These are phyloP conservation scores for Desmophyllum pertusum DNA, from an alignment of 92 coral and sea anemone species.

Conservation along the genomic window DNA sequence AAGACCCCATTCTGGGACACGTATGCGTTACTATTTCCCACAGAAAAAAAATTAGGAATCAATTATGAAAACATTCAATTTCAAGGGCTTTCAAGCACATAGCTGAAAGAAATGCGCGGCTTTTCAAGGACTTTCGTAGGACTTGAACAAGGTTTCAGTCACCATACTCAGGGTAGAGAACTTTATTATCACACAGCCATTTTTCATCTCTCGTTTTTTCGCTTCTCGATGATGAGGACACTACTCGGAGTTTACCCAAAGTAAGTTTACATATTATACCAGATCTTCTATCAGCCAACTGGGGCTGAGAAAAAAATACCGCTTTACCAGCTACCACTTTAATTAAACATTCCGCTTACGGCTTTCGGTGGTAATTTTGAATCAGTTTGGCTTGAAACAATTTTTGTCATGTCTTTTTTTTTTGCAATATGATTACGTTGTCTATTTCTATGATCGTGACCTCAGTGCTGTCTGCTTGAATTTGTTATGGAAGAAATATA, in stretches of 20 bases:
- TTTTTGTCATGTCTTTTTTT: too few relatives aligned
- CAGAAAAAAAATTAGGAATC: neutral
- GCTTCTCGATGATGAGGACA: neutral
- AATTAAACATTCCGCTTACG: too few relatives aligned
- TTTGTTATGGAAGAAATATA: too few relatives aligned
- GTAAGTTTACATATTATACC: neutral
- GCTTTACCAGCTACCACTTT: too few relatives aligned
- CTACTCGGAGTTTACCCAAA: neutral
- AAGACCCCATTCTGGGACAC: neutral
- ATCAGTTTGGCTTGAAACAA: too few relatives aligned
- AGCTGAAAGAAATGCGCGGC: neutral
- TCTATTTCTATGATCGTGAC: too few relatives aligned
- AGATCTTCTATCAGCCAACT: too few relatives aligned
- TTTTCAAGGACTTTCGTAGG: slow-evolving; percentile 3
- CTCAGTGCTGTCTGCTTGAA: too few relatives aligned
- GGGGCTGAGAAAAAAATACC: too few relatives aligned
- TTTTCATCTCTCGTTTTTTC: too few relatives aligned
- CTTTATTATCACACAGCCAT: neutral
- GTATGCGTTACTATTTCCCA: neutral
- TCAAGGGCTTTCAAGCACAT: neutral
- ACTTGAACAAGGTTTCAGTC: neutral
- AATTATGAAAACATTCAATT: neutral
- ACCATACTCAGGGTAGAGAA: neutral
- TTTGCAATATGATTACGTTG: too few relatives aligned
- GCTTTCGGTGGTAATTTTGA: too few relatives aligned